Evolutionary conservation across 2,797 vertebrate genomes (phyloP), one percentile per base, ranked within the genome.

Genomic region (Heterohyrax brucei): DNA sequence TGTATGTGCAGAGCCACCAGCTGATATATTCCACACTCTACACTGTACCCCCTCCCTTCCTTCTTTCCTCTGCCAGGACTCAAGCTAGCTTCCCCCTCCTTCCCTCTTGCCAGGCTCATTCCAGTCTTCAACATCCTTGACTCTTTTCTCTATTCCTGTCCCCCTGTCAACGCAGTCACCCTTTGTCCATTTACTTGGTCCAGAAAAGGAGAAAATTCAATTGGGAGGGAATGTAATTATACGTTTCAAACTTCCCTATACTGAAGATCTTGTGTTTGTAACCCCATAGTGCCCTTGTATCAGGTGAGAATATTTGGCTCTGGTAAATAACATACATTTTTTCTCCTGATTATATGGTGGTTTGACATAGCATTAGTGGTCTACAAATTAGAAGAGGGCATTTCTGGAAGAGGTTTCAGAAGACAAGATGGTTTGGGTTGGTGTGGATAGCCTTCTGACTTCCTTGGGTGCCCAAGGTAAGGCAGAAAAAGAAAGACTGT

Each of bases 331-430:
- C 64, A 62, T 21, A 28, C 33, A 56, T 56, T 91, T 92, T 96
- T 96, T 44, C 18, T 44, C 18, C 89, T 85, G 48, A 39, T 13
- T 73, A 44, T 88, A 76, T 72, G 73, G 53, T 88, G 73, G 91
- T 84, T 82, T 91, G 33, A 87, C 39, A 44, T 70, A 81, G 61
- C 62, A 79, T 89, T 89, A 75, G 13, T 82, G 72, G 28, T 33
- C 46, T 95, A 68, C 28, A 92, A 62, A 86, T 90, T 91, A 70
- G 13, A 96, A 95, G 33, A 50, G 9, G 56, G 24, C 50, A 68
- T 76, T 96, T 93, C 87, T 85, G 82, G 39, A 92, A 95, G 48
- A 87, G 7, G 12, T 81, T 78, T 84, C 82, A 75, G 72, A 91
- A 95, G 28, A 16, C 88, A 88, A 87, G 83, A 88, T 56, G 73